Conservation (phyloP, 2,888 invertebrate genomes). For the Ptychoptera albimana region DNA sequence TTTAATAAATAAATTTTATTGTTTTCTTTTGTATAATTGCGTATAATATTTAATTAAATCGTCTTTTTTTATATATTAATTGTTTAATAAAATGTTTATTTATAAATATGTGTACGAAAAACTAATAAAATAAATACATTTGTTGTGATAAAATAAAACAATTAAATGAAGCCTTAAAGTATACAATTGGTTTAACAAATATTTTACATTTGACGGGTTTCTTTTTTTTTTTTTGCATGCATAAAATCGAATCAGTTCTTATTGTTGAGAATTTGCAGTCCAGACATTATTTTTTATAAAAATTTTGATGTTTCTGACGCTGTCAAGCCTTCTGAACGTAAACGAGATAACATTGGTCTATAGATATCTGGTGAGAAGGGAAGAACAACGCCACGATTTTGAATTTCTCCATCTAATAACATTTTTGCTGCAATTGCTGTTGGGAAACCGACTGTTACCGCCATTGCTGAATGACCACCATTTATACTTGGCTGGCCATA, state of each 20-base stretch:
- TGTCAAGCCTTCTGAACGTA: conserved; percentile 70
- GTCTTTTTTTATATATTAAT: too few relatives aligned
- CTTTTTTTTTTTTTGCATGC: too few relatives aligned
- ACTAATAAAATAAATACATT: too few relatives aligned
- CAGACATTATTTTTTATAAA: conserved; percentile 10
- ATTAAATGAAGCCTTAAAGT: background rate
- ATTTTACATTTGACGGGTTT: background rate
- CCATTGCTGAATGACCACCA: conserved; percentile 88
- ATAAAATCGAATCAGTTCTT: background rate
- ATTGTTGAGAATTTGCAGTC: background rate
- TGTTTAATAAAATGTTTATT: too few relatives aligned
- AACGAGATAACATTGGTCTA: conserved; percentile 73
- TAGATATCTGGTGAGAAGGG: conserved; percentile 90
- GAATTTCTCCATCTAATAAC: conserved; percentile 96
- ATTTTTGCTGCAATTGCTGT: conserved; percentile 95
- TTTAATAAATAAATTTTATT: too few relatives aligned
- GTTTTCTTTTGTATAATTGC: too few relatives aligned
- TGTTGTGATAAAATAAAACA: too few relatives aligned
- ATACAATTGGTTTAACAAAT: background rate
- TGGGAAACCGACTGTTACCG: conserved; percentile 80
- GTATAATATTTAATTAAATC: too few relatives aligned
- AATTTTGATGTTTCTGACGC: conserved; percentile 48
- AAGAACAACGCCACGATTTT: conserved; percentile 80
- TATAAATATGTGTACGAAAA: too few relatives aligned
- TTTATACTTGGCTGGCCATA: conserved; percentile 53